These are phyloP conservation scores for Drosophila rhopaloa DNA, from an alignment of 1,140 invertebrate genomes.

Conservation along the genomic window DNA sequence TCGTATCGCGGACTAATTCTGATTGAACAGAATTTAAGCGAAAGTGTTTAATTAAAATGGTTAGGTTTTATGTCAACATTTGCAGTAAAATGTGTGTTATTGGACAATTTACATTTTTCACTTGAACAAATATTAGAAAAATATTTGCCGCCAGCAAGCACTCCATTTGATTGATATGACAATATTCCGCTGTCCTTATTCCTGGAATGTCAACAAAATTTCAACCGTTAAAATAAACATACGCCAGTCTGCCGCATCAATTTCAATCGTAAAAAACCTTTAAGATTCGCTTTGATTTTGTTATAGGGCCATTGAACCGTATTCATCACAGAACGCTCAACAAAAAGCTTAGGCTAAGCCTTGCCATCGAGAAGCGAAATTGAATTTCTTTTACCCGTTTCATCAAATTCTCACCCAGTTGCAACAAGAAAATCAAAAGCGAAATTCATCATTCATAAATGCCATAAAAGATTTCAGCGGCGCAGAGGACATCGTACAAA, in stretches of 20 bases:
- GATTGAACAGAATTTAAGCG: too few relatives aligned
- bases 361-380: slow-evolving; percentile 24
- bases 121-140: background rate
- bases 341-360: slow-evolving; percentile 35
- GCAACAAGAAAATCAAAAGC: slow-evolving; percentile 68
- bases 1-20: slow-evolving; percentile 3
- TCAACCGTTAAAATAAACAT: slow-evolving; percentile 30
- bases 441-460: slow-evolving; percentile 77
- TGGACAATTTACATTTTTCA: background rate
- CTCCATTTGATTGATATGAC: slow-evolving; percentile 46
- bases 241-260: slow-evolving; percentile 13
- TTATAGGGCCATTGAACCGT: slow-evolving; percentile 57
- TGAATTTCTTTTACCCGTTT: slow-evolving; percentile 55
- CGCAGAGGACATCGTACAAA: slow-evolving; percentile 30
- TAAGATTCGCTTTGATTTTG: slow-evolving; percentile 37
- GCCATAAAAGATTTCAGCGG: slow-evolving; percentile 42
- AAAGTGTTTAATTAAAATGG: slow-evolving; percentile 28
- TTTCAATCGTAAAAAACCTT: slow-evolving; percentile 18
- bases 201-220: slow-evolving; percentile 11
- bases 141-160: slow-evolving; percentile 22
- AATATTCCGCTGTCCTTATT: slow-evolving; percentile 12
- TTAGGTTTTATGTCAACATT: slow-evolving; percentile 5
- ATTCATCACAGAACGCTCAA: slow-evolving; percentile 23
- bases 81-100: background rate
- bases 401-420: slow-evolving; percentile 62